Percentiles rank a stretch among this genome's conserved stretches.
These are phyloP conservation scores for Phoxinus phoxinus DNA, from an alignment of 2,113 vertebrate species.

Conservation along the genomic window DNA sequence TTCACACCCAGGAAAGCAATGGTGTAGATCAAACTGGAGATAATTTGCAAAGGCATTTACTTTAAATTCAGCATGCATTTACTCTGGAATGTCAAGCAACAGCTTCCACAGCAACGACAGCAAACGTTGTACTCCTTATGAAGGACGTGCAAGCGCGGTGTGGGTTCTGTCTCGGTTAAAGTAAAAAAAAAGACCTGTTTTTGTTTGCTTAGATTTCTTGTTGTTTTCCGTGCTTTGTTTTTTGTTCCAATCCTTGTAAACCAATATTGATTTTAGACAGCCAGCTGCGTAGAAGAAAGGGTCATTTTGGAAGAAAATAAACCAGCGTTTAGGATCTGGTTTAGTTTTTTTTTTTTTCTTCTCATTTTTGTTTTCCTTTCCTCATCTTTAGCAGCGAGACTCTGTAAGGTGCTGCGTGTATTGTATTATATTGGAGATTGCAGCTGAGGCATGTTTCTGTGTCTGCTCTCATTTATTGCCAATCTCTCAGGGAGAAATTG, in stretches of 20 bases:
- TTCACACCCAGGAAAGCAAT: conserved; percentile 53
- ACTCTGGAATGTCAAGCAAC: conserved; percentile 16
- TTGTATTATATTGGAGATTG: conserved; percentile 54
- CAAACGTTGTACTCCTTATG: neutral
- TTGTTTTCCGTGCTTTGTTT: neutral
- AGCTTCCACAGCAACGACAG: neutral
- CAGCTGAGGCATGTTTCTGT: conserved; percentile 52
- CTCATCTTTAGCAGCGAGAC: neutral
- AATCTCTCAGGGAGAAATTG: conserved; percentile 61
- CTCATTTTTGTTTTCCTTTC: conserved; percentile 33
- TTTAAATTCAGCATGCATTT: conserved; percentile 39
- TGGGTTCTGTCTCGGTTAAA: conserved; percentile 7
- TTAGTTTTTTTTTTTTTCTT: conserved; percentile 14
- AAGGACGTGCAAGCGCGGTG: neutral
- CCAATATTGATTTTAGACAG: conserved; percentile 58
- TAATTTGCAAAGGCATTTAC: conserved; percentile 45
- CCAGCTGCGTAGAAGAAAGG: conserved; percentile 49
- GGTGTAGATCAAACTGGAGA: conserved; percentile 48
- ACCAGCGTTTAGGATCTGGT: conserved; percentile 53
- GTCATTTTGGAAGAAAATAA: conserved; percentile 47
- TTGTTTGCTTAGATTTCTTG: conserved; percentile 22
- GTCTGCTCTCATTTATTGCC: conserved; percentile 54
- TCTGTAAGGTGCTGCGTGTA: conserved; percentile 41
- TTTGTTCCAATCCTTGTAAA: conserved; percentile 41
- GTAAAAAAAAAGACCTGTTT: neutral